Evolutionary conservation across 2,113 vertebrate genomes (phyloP).

Genomic region (Anas platyrhynchos): DNA sequence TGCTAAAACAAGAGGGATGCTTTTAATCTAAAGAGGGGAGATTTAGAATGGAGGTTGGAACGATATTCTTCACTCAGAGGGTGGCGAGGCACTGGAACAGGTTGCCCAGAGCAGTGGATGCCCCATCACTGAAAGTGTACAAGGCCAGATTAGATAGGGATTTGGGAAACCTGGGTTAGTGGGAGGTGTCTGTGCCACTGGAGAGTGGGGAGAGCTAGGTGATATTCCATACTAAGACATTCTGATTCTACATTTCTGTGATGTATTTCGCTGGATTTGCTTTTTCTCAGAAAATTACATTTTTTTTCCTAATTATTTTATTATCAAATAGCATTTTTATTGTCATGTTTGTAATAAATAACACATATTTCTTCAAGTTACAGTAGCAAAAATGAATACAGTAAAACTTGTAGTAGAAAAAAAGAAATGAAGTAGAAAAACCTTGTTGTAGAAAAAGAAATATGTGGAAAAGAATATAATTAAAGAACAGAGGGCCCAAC

Average conservation of each 20-base stretch:
- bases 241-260: not conserved
- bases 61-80: not conserved
- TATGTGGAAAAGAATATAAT: not conserved
- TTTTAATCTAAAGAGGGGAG: not conserved
- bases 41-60: not conserved
- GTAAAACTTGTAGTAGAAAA: not conserved
- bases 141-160: not conserved
- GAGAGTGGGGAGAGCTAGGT: not conserved
- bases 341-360: not conserved
- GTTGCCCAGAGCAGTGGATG: not conserved
- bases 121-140: not conserved
- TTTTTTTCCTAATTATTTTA: not conserved
- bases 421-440: not conserved
- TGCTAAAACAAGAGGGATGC: not conserved
- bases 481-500: not conserved
- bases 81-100: not conserved
- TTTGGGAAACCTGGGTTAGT: not conserved
- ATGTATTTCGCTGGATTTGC: not conserved
- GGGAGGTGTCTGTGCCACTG: not conserved
- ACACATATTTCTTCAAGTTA: not conserved
- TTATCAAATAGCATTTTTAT: not conserved
- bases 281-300: not conserved
- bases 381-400: not conserved
- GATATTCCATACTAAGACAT: not conserved
- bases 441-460: not conserved